Percentiles rank a stretch among this genome's conserved stretches.
Conservation (phyloP, 2,888 invertebrate species). For the Petrolisthes manimaculis region DNA sequence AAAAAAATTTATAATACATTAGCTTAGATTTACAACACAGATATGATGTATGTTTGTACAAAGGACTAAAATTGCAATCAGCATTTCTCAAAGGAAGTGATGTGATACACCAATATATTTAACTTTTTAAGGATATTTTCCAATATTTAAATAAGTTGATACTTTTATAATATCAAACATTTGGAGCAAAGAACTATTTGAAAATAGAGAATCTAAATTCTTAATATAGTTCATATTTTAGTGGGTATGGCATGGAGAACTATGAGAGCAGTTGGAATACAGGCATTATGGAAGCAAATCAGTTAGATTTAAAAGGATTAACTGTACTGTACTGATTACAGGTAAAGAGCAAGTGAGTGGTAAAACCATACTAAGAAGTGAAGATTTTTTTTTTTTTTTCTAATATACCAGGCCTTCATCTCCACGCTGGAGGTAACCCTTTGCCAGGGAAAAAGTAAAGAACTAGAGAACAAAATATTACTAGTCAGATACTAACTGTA, state of each 20-base stretch:
- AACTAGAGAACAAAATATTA: background rate
- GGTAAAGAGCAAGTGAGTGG: too few species aligned
- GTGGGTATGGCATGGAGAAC: too few species aligned
- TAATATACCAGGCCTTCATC: background rate
- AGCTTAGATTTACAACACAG: conserved; percentile 2
- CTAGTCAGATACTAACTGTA: background rate
- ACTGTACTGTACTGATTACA: too few species aligned
- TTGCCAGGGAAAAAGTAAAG: too few species aligned
- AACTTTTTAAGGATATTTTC: background rate
- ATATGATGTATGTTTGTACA: conserved; percentile 13
- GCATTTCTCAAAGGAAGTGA: background rate
- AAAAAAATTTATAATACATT: conserved; percentile 63
- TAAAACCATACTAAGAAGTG: too few species aligned
- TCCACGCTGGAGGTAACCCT: background rate
- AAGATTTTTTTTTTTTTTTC: too few species aligned
- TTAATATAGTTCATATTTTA: too few species aligned
- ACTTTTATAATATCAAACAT: background rate
- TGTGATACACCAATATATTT: background rate
- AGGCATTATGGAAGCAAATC: too few species aligned
- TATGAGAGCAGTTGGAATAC: too few species aligned
- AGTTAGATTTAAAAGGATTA: too few species aligned
- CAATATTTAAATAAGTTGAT: background rate
- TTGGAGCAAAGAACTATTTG: too few species aligned
- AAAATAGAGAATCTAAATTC: too few species aligned
- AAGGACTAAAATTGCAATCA: conserved; percentile 12